phyloP scores from a whole-genome alignment of 2,113 vertebrate species.

The Cochlearius cochlearius region DNA sequence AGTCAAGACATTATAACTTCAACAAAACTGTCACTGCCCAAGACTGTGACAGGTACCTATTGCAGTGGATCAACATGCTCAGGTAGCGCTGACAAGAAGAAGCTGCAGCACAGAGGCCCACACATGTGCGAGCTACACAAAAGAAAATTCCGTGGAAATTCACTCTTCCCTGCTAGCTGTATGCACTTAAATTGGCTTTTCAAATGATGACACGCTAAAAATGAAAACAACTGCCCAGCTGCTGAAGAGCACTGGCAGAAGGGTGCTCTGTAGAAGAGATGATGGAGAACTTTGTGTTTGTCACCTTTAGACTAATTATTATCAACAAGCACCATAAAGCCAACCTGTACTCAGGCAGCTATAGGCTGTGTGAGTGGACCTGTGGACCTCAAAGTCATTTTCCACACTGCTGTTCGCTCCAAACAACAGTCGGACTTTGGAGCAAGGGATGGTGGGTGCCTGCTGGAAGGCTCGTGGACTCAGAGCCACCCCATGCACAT shows the following conservation, averaged over 20 bases:
- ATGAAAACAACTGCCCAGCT: conserved; percentile 22
- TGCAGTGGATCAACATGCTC: background rate
- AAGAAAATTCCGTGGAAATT: conserved; percentile 47
- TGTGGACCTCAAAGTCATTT: background rate
- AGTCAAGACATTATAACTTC: background rate
- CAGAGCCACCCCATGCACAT: background rate
- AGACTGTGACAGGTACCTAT: accelerated
- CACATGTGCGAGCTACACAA: background rate
- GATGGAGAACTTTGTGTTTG: background rate
- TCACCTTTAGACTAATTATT: background rate
- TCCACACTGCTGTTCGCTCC: background rate
- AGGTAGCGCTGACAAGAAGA: background rate
- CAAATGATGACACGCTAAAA: background rate
- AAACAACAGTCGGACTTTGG: background rate
- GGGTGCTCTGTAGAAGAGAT: background rate
- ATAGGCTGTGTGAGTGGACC: background rate
- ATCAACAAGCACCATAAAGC: background rate
- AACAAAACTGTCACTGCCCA: background rate
- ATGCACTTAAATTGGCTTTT: conserved; percentile 8
- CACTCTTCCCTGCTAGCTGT: background rate
- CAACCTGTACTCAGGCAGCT: background rate
- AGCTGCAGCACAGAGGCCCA: background rate
- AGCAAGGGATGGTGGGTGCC: background rate
- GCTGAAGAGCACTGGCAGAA: conserved; percentile 19
- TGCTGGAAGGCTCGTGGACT: background rate